Conservation (phyloP, 2,888 invertebrate genomes). For the Nephrotoma flavescens region DNA sequence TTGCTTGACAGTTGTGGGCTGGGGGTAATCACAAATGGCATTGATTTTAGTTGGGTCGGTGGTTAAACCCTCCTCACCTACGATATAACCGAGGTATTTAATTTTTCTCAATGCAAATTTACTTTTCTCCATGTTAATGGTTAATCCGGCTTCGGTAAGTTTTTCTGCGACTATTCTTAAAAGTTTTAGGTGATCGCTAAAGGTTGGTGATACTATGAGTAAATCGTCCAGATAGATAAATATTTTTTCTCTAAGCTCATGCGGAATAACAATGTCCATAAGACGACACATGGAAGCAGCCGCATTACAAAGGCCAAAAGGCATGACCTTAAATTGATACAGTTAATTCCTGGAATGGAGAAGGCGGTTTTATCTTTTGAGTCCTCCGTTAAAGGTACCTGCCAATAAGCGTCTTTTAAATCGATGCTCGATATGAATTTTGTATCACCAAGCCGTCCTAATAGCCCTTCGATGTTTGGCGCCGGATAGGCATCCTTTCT, state of each 20-base stretch:
- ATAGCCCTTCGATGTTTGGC: slow-evolving; percentile 1
- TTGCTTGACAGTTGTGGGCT: background rate
- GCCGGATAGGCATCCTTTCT: slow-evolving; percentile 6
- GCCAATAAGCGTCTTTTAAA: slow-evolving; percentile 12
- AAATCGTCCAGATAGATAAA: slow-evolving; percentile 9
- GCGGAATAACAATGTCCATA: slow-evolving; percentile 15
- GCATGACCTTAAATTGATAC: slow-evolving; percentile 10
- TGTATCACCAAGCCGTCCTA: slow-evolving; percentile 11
- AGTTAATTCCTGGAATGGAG: slow-evolving; percentile 10
- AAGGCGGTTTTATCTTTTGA: slow-evolving; percentile 15
- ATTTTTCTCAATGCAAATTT: background rate
- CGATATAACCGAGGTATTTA: slow-evolving; percentile 6
- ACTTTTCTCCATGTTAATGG: slow-evolving; percentile 5
- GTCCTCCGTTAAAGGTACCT: slow-evolving; percentile 9
- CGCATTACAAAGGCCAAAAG: slow-evolving; percentile 10
- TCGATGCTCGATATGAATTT: slow-evolving; percentile 13
- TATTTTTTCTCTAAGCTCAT: slow-evolving; percentile 9
- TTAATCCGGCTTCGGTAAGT: background rate
- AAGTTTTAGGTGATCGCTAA: slow-evolving; percentile 1
- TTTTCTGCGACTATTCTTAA: background rate
- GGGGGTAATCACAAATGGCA: background rate
- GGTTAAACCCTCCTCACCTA: slow-evolving; percentile 7
- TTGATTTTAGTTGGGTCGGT: background rate
- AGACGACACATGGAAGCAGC: slow-evolving; percentile 13
- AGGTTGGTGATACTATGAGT: background rate